These are phyloP conservation scores for Habropoda laboriosa DNA, from an alignment of 1,140 invertebrate genomes.

Conservation along the genomic window DNA sequence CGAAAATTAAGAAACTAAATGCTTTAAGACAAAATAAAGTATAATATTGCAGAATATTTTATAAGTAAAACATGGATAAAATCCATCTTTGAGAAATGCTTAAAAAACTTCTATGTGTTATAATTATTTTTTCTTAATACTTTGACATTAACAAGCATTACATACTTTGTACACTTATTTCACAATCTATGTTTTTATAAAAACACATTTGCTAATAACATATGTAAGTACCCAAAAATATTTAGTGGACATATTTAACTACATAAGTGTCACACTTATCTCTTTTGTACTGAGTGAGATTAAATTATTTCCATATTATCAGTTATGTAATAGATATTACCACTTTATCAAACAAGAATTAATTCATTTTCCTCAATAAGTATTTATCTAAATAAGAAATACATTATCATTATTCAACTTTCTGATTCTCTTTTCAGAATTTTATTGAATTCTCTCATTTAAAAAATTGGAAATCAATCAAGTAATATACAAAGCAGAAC, in stretches of 20 bases:
- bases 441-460: background rate
- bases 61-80: no score
- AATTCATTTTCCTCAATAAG: no score
- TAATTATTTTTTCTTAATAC: no score
- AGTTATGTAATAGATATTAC: background rate
- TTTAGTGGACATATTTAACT: background rate
- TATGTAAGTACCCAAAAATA: background rate
- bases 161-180: background rate
- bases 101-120: no score
- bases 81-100: no score
- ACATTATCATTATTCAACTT: background rate
- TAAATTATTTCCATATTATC: background rate
- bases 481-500: background rate
- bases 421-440: background rate
- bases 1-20: no score
- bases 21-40: no score
- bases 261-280: background rate
- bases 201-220: no score
- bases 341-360: no score
- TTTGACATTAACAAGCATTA: background rate
- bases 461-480: conserved; percentile 36
- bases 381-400: background rate
- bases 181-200: background rate
- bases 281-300: background rate
- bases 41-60: no score